Conservation (phyloP, 2,113 vertebrate species). For the Epinephelus moara region DNA sequence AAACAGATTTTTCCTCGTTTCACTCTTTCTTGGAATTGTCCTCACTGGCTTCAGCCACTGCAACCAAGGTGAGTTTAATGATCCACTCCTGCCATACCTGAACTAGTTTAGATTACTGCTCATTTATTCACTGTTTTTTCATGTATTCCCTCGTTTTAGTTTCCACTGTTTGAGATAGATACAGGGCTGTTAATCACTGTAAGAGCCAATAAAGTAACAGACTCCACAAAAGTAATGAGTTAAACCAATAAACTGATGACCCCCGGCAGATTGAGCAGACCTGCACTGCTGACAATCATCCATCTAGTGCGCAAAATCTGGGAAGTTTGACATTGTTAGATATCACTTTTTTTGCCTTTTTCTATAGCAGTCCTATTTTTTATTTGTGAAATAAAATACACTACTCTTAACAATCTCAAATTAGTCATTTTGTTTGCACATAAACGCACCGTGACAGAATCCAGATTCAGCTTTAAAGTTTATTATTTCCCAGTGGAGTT, state of each 20-base stretch:
- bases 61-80: constrained; percentile 81
- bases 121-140: neutral
- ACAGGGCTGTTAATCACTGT: neutral
- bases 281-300: neutral
- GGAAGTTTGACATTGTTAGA: neutral
- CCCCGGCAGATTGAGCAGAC: neutral
- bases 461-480: constrained; percentile 8
- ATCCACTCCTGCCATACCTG: neutral
- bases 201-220: neutral
- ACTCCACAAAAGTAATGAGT: neutral
- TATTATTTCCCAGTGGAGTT: neutral
- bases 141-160: too few species aligned
- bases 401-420: neutral
- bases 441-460: neutral
- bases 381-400: neutral
- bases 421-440: neutral
- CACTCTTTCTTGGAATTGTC: constrained; percentile 75
- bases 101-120: neutral
- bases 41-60: constrained; percentile 64
- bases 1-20: constrained; percentile 69
- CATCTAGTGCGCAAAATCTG: neutral
- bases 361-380: neutral
- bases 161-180: neutral
- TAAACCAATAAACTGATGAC: neutral
- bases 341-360: neutral